Evolutionary conservation across 37 sponge, comb jelly and placozoan genomes (phyloP).

Genomic region (Spongia lamella): DNA sequence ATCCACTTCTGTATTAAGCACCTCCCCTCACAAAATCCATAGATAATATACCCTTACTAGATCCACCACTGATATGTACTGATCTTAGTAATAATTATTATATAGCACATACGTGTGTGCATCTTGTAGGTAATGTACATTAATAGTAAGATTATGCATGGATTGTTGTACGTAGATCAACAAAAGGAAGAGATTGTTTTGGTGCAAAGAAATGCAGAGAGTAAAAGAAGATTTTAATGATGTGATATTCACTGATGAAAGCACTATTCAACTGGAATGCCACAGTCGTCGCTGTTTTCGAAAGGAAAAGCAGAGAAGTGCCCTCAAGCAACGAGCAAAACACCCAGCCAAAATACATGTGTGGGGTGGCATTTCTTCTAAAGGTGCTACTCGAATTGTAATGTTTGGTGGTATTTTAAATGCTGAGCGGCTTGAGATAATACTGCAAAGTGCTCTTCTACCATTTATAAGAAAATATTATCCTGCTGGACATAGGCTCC

Average conservation of each 20-base stretch:
- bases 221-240: constrained; percentile 36
- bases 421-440: constrained; percentile 1
- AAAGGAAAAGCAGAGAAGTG: constrained; percentile 5
- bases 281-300: constrained; percentile 25
- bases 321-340: too few relatives aligned
- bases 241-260: constrained; percentile 42
- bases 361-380: constrained; percentile 43
- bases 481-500: constrained; percentile 22
- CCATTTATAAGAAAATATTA: constrained; percentile 8
- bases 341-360: constrained; percentile 28
- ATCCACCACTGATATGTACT: too few relatives aligned
- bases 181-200: constrained; percentile 27
- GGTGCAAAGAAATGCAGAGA: constrained; percentile 9
- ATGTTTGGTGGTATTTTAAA: constrained; percentile 49
- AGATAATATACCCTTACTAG: too few relatives aligned
- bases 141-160: too few relatives aligned
- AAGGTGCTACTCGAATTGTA: constrained; percentile 39
- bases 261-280: constrained; percentile 18
- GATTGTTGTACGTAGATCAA: too few relatives aligned
- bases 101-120: too few relatives aligned
- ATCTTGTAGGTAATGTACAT: too few relatives aligned
- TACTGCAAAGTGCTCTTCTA: constrained; percentile 22
- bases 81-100: too few relatives aligned
- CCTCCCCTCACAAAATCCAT: too few relatives aligned
- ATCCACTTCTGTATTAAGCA: too few relatives aligned